Percentiles rank a stretch among this genome's conserved stretches.
These are phyloP conservation scores for Menidia menidia DNA, from an alignment of 2,797 vertebrate species.

Conservation along the genomic window DNA sequence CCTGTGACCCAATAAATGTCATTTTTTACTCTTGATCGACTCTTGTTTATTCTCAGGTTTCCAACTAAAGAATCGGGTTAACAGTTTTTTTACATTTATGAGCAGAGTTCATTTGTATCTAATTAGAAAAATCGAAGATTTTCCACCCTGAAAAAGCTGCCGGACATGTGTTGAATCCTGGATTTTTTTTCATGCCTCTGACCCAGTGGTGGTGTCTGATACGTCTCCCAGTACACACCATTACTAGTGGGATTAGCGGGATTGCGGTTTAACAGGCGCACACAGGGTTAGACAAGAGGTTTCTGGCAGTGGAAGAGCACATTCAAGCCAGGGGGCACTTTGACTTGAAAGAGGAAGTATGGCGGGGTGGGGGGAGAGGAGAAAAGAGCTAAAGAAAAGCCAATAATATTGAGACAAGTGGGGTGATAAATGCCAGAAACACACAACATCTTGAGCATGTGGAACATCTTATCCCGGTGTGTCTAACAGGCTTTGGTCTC, in stretches of 20 bases:
- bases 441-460: conserved; percentile 45
- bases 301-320: conserved; percentile 55
- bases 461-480: conserved; percentile 43
- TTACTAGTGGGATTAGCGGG: conserved; percentile 77
- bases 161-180: conserved; percentile 43
- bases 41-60: no score
- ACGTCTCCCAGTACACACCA: conserved; percentile 72
- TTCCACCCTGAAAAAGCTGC: conserved; percentile 35
- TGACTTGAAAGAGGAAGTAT: conserved; percentile 49
- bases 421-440: conserved; percentile 55
- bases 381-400: conserved; percentile 32
- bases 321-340: conserved; percentile 57
- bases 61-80: no score
- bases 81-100: background rate
- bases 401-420: conserved; percentile 58
- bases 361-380: conserved; percentile 11
- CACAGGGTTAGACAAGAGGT: conserved; percentile 62
- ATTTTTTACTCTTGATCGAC: no score
- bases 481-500: conserved; percentile 73
- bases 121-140: conserved; percentile 38
- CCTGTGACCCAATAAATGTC: no score
- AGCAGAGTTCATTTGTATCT: conserved; percentile 21
- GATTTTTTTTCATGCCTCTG: conserved; percentile 45
- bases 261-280: conserved; percentile 51
- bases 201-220: conserved; percentile 72